Evolutionary conservation across 2,888 invertebrate genomes (phyloP), one percentile per base, ranked within the genome.

Genomic region (Choristoneura rosaceana): DNA sequence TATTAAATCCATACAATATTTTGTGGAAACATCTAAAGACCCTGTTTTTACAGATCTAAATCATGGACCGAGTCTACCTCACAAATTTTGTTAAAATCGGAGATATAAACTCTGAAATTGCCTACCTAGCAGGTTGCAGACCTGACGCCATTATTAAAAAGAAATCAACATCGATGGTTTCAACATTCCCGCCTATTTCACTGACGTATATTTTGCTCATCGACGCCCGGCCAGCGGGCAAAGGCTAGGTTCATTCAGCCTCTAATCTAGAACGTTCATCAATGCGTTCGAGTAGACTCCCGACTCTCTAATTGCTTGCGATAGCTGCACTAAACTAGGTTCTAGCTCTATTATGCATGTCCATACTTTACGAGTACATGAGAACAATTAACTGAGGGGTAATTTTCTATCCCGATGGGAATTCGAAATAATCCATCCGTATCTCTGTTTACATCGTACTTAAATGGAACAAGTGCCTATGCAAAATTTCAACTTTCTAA

Each of bases 241-340:
- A 74, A 71, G 76, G 73, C 70, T 74, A 47, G 38, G 45, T 63
- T 12, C 63, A 66, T 74, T 69, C 76, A 74, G 76, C 74, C 76
- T 76, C 70, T 76, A 76, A 76, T 76, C 76, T 71, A 76, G 70
- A 71, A 62, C 63, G 70, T 71, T 70, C 71, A 71, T 68, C 71
- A 71, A 71, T 74, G 67, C 74, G 74, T 74, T 71, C 70, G 76
- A 76, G 70, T 68, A 75, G 73, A 75, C 74, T 70, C 71, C 73
- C 70, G 76, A 74, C 66, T 73, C 73, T 55, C 75, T 79, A 78
- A 78, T 79, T 79, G 78, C 78, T 74, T 76, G 71, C 75, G 59
- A 70, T 62, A 73, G 76, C 77, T 74, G 69, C 58, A 15, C 41
- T 71, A 50, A 67, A 68, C 63, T 58, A n/a, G 67, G 14, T 55